Evolutionary conservation across 2,113 vertebrate genomes (phyloP).

Genomic region (Megaptera novaeangliae): DNA sequence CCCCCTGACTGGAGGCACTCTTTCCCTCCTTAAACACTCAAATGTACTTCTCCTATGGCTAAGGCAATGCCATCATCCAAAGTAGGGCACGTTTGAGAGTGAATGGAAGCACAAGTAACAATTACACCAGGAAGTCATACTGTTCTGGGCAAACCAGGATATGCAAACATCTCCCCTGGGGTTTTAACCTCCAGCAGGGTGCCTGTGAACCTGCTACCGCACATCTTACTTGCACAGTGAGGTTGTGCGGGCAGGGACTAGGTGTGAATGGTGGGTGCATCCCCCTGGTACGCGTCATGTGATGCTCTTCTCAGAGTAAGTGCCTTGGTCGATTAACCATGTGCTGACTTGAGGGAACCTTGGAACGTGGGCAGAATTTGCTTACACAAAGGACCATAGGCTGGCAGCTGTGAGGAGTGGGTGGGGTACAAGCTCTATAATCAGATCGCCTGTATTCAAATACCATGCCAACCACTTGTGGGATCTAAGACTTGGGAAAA

Average conservation of each 20-base stretch:
- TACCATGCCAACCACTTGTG: neutral
- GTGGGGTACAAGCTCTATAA: neutral
- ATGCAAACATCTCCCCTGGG: too few species aligned
- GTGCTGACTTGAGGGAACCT: neutral
- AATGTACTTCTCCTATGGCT: too few species aligned
- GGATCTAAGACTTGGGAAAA: neutral
- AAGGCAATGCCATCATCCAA: neutral
- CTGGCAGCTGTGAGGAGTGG: neutral
- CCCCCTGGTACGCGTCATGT: neutral
- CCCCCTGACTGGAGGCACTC: neutral
- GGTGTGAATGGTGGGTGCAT: accelerated
- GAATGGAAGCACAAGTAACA: neutral
- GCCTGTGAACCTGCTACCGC: neutral
- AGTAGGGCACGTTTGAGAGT: neutral
- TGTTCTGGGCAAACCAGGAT: neutral
- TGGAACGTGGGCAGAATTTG: neutral
- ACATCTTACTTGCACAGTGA: neutral
- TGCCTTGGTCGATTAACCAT: neutral
- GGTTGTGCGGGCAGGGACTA: neutral
- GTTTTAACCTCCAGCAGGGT: neutral
- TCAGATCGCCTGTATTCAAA: neutral
- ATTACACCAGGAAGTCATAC: neutral
- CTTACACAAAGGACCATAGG: neutral
- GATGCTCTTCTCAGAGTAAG: neutral
- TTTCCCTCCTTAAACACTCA: neutral